Percentiles rank a stretch among this genome's conserved stretches.
These are phyloP conservation scores for Eurystomus glaucurus DNA, from an alignment of 2,797 vertebrate genomes.

Conservation along the genomic window DNA sequence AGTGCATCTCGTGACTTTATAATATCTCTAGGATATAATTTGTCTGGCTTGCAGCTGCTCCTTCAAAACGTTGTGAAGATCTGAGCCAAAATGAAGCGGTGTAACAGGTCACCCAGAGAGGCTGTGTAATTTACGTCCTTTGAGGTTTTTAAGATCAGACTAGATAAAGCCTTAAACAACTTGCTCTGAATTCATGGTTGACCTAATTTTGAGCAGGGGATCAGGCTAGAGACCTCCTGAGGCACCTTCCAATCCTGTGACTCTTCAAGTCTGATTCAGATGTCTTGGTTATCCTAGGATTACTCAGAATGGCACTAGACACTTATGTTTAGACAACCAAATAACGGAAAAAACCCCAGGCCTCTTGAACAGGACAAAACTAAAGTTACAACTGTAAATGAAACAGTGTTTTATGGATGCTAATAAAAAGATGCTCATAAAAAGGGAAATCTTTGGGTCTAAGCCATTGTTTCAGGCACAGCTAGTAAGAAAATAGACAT, in stretches of 20 bases:
- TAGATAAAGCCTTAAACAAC: neutral
- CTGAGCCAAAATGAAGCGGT: neutral
- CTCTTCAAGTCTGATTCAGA: neutral
- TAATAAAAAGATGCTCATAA: no score
- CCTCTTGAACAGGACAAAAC: fast-evolving
- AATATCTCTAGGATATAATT: neutral
- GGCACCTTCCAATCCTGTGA: neutral
- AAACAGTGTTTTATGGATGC: neutral
- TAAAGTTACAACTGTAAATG: fast-evolving
- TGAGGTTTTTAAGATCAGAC: neutral
- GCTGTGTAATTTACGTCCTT: neutral
- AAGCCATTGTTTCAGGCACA: neutral
- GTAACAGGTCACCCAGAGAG: neutral
- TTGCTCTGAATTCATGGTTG: neutral
- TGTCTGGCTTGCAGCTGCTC: neutral
- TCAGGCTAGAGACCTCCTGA: neutral
- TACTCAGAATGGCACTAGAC: neutral
- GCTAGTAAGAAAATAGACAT: neutral
- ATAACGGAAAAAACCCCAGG: neutral
- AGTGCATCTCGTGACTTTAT: neutral
- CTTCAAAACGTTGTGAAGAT: neutral
- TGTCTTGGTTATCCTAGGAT: neutral
- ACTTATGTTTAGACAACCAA: neutral
- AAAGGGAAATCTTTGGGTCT: neutral
- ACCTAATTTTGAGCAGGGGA: neutral